These are phyloP conservation scores for Drosophila parabipectinata DNA, from an alignment of 1,140 invertebrate species.

Conservation along the genomic window DNA sequence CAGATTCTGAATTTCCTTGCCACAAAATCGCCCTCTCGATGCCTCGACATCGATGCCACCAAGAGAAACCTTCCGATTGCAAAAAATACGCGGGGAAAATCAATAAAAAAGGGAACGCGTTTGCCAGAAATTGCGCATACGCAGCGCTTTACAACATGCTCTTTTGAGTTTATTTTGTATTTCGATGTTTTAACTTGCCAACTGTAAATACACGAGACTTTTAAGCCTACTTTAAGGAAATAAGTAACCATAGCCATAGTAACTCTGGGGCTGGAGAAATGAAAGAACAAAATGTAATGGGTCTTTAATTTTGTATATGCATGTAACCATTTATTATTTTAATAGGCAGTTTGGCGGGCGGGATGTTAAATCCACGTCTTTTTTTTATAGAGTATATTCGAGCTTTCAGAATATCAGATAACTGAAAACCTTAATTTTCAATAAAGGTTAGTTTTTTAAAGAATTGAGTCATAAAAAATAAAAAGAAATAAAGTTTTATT, in stretches of 20 bases:
- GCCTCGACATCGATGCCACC: slow-evolving; percentile 4
- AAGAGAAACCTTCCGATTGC: slow-evolving; percentile 5
- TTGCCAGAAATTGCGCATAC: slow-evolving; percentile 50
- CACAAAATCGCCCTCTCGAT: slow-evolving; percentile 36
- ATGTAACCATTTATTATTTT: not conserved
- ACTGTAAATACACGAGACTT: slow-evolving; percentile 36
- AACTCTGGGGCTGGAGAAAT: not conserved
- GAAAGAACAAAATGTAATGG: not conserved
- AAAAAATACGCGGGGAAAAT: slow-evolving; percentile 57
- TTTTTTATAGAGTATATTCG: no score
- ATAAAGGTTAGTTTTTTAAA: no score
- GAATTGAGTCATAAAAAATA: no score
- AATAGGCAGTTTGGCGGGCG: not conserved
- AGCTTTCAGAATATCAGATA: no score
- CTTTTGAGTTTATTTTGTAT: slow-evolving; percentile 12
- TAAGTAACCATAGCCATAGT: slow-evolving; percentile 30
- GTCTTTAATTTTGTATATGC: not conserved
- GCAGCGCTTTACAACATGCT: slow-evolving; percentile 41
- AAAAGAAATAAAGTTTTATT: no score
- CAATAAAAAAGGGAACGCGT: slow-evolving; percentile 41
- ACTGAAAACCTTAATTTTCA: no score
- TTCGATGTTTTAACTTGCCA: slow-evolving; percentile 37
- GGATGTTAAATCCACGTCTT: no score
- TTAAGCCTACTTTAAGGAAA: slow-evolving; percentile 29
- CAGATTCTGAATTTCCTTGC: not conserved